Base-by-base conservation (phyloP, 2,888 invertebrate genomes). In the Parnassius orleans region DNA sequence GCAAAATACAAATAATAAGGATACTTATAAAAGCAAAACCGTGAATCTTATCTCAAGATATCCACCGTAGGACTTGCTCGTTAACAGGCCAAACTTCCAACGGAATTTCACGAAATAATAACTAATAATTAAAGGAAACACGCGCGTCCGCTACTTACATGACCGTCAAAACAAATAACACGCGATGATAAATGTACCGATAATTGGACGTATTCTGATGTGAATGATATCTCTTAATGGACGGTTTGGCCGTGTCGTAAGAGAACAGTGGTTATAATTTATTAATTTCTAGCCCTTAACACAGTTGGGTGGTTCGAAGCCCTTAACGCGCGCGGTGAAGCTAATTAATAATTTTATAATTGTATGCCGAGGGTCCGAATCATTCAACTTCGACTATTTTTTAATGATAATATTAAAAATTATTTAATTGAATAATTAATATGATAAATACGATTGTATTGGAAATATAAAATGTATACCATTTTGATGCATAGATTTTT, bases 261-360 rank as follows among this genome's bases (percentile, higher is more conserved):
- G 68, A 68, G 63, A 53, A 59, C 64, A 66, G 65, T 65, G 66
- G 67, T 64, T 66, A 61, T 68, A 70, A 69, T 80, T 81, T 80
- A 81, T 79, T 75, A 78, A 76, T 73, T 76, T 80, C 77, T 78
- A 73, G 71, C 77, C 75, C 77, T 69, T 69, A 73, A 64, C 60
- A 56, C 71, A 73, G 77, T 75, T 77, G 78, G 79, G 77, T 78
- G 81, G 68, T 63, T 70, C 52, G 54, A 63, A 56, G 66, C 64
- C 66, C 68, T 63, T 63, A 63, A 60, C 48, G 59, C 54, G 12
- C 2, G 48, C 48, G 48, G 14, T 48, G 48, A 14, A n/a, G 64
- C 81, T 86, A 86, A 86, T 87, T 87, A 84, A 83, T 75, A 83
- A 84, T 81, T 82, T 83, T 77, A 79, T 85, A 85, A 85, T 86